Percentiles rank a stretch among this genome's conserved stretches.
Evolutionary conservation across 23 tunicate genomes (phyloP).

Genomic region (Halocynthia aurantium): DNA sequence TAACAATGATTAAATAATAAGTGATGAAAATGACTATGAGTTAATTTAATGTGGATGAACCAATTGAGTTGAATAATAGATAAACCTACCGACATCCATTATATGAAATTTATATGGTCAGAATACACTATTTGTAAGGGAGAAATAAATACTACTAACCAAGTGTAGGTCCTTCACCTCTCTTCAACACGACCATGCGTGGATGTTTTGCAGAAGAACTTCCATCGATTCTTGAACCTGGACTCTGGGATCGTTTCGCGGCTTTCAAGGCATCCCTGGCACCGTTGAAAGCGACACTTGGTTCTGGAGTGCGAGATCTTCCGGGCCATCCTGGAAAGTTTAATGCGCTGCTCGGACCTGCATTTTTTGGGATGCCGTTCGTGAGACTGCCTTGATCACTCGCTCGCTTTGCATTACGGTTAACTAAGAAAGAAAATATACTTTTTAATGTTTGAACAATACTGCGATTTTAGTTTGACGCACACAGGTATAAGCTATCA

Average conservation of each 20-base stretch:
- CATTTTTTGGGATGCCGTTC: neutral
- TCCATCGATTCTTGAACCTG: slow-evolving; percentile 20
- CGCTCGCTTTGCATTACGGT: no score
- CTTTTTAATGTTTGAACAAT: no score
- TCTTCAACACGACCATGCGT: slow-evolving; percentile 73
- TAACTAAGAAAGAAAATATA: no score
- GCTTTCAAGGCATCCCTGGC: slow-evolving; percentile 5
- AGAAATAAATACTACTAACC: slow-evolving; percentile 33
- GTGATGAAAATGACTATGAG: no score
- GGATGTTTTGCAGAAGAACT: slow-evolving; percentile 32
- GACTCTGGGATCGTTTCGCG: slow-evolving; percentile 68
- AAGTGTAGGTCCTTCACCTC: slow-evolving; percentile 87
- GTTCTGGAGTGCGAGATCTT: slow-evolving; percentile 17
- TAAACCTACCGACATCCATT: no score
- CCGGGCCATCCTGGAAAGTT: slow-evolving; percentile 4
- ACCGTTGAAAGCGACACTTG: neutral
- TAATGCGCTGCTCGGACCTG: neutral
- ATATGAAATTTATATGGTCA: no score
- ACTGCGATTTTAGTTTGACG: no score
- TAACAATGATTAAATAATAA: no score
- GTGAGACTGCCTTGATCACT: neutral
- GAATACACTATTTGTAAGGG: no score
- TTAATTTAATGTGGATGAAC: no score
- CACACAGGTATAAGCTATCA: no score
- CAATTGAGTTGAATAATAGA: no score